Conservation (phyloP, 1,140 invertebrate species). For the Drosophila insularis region DNA sequence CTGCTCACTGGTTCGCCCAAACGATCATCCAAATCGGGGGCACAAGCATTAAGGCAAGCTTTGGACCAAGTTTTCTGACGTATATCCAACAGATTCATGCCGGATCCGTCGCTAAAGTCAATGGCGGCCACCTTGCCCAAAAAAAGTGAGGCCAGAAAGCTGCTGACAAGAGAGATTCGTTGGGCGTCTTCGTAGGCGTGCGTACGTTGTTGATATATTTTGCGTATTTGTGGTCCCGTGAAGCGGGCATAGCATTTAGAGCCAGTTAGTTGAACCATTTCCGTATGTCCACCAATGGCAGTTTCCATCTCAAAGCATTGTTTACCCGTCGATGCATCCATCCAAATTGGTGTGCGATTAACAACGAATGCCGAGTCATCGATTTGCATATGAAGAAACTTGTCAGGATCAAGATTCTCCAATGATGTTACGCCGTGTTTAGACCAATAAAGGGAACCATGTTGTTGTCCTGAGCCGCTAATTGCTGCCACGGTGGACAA, state of each 20-base stretch:
- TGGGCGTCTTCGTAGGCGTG: slow-evolving; percentile 92
- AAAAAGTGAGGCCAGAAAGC: slow-evolving; percentile 94
- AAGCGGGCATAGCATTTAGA: slow-evolving; percentile 96
- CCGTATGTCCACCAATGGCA: slow-evolving; percentile 90
- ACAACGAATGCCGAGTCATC: slow-evolving; percentile 88
- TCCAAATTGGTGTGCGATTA: slow-evolving; percentile 95
- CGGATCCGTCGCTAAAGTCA: slow-evolving; percentile 95
- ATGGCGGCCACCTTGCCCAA: slow-evolving; percentile 95
- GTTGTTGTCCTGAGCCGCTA: slow-evolving; percentile 97
- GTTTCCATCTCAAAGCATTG: slow-evolving; percentile 92
- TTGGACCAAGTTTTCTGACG: slow-evolving; percentile 90
- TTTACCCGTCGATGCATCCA: slow-evolving; percentile 94
- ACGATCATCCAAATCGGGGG: slow-evolving; percentile 87
- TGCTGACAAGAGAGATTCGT: slow-evolving; percentile 96
- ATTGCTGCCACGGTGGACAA: slow-evolving; percentile 92
- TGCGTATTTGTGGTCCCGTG: slow-evolving; percentile 96
- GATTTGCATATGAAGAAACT: slow-evolving; percentile 93
- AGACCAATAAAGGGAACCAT: slow-evolving; percentile 97
- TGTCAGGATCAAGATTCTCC: slow-evolving; percentile 86
- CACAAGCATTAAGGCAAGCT: slow-evolving; percentile 89
- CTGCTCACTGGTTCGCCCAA: slow-evolving; percentile 89
- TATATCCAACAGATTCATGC: slow-evolving; percentile 98
- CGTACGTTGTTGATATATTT: slow-evolving; percentile 89
- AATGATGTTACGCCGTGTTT: slow-evolving; percentile 88
- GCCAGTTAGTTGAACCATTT: slow-evolving; percentile 93